Conservation (phyloP, 2,888 invertebrate genomes). For the Pammene aurita region DNA sequence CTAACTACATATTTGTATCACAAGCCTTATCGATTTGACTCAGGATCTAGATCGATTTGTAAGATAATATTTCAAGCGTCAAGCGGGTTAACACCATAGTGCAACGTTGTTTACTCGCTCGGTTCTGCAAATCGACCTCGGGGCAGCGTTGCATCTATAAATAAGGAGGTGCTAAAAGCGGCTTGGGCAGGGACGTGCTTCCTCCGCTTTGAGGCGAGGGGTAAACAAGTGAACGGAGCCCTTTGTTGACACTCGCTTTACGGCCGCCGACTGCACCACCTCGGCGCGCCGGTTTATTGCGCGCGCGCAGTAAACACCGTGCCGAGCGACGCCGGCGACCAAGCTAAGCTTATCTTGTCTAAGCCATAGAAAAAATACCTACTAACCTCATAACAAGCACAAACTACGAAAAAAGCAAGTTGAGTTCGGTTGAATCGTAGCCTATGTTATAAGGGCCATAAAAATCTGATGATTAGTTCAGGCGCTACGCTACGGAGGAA, state of each 20-base stretch:
- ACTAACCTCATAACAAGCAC: too few species aligned
- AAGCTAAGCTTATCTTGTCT: slow-evolving; percentile 44
- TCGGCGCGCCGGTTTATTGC: slow-evolving; percentile 61
- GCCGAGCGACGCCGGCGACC: slow-evolving; percentile 48
- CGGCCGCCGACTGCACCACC: slow-evolving; percentile 60
- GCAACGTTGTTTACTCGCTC: slow-evolving; percentile 71
- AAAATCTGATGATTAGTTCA: too few species aligned
- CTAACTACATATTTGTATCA: too few species aligned
- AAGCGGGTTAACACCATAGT: slow-evolving; percentile 43
- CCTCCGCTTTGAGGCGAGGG: slow-evolving; percentile 79
- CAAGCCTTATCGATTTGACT: too few species aligned
- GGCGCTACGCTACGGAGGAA: too few species aligned
- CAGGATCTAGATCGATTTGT: background rate
- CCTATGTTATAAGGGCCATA: too few species aligned
- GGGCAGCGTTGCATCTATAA: slow-evolving; percentile 75
- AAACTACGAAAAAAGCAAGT: too few species aligned
- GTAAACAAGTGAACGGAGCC: slow-evolving; percentile 76
- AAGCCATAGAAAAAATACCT: slow-evolving; percentile 45
- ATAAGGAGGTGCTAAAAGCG: slow-evolving; percentile 83
- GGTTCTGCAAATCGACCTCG: slow-evolving; percentile 76
- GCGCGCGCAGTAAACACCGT: slow-evolving; percentile 64
- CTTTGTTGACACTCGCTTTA: slow-evolving; percentile 81
- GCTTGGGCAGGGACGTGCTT: slow-evolving; percentile 77
- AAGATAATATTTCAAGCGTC: slow-evolving; percentile 1
- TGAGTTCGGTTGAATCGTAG: too few species aligned